Base-by-base conservation (phyloP, 2,797 vertebrate species). In the Moxostoma hubbsi region DNA sequence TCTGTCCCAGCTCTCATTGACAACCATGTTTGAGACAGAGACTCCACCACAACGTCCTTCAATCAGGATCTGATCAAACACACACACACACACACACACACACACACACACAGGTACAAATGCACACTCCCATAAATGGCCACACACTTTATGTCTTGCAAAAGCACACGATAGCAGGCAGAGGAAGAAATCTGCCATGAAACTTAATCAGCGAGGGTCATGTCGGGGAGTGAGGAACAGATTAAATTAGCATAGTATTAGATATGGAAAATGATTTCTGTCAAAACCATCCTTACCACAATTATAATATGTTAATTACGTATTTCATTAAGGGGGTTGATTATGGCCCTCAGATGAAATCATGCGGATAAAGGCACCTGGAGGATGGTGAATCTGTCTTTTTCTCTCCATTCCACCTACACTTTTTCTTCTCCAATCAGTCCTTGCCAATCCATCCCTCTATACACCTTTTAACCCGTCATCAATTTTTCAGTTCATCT, bases 241-340 rank as follows among this genome's bases (percentile, higher is more conserved):
- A 98, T 98, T 96, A 96, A 97, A 98, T 98, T 98, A 98, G 95
- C 97, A 98, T 97, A 97, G 96, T 93, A 96, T 97, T 96, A 96
- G 96, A 96, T 95, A 96, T 96, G 96, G 95, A 96, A 97, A 98
- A 96, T 96, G 95, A 97, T 96, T 96, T 97, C 96, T 96, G 96
- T 97, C 96, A 97, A 96, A 96, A 96, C 95, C 95, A 95, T 96
- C 95, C 93, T 94, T 94, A 93, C 95, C 95, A 97, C 96, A 97
- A 98, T 97, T 98, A 97, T 96, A 97, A 97, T 97, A 98, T 98
- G 97, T 98, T 98, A 98, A 98, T 98, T 96, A 97, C 92, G 89
- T 96, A 95, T 97, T 97, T 96, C 96, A 97, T 98, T 97, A 98
- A 95, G 94, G 93, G 93, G 94, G 95, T 91, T 97, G 96, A 98